Base-by-base conservation (phyloP, 2,797 vertebrate species). In the Schizothorax lantsangensis region DNA sequence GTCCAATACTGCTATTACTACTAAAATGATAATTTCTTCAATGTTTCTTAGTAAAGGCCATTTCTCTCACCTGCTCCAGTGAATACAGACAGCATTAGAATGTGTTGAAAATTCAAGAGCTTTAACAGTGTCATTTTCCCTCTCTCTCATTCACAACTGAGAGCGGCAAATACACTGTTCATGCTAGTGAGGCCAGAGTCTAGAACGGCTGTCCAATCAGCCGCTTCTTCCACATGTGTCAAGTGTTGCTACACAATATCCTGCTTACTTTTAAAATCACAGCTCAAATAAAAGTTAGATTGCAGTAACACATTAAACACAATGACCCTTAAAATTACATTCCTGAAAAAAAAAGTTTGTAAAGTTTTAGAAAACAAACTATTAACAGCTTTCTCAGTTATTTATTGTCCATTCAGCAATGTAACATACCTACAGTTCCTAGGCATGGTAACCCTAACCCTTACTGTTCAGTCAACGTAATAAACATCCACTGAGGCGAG, bases 11-110 rank as follows among this genome's bases (percentile, higher is more conserved):
- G 1, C 23, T 43, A 2, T 43, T 30, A 15, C 26, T 64, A 33
- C 33, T 17, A 33, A 33, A 68, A 68, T 33, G 1, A 36, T 19
- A 0, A 19, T 36, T 68, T 66, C 14, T 30, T n/a, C 6, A 14
- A 0, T 23, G 10, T 62, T 14, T 64, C 6, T 68, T 66, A n/a
- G 38, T 43, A 72, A 72, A 26, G 23, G 0, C 0, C 6, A 1
- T 45, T 23, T 26, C 38, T 69, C 79, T 82, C 47, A 82, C 80
- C 71, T 71, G 45, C 12, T 71, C 66, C 66, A 17, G 47, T 82
- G 19, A 71, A 71, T 6, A 52, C 33, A 40, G 33, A 82, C 45
- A 82, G 64, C 64, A 40, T 10, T 2, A 71, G 7, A 11, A 82
- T n/a, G 4, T 69, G 30, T 7, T n/a, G 64, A 19, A 81, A 15